These are phyloP conservation scores for Frieseomelitta varia DNA, from an alignment of 1,140 invertebrate species.

Conservation along the genomic window DNA sequence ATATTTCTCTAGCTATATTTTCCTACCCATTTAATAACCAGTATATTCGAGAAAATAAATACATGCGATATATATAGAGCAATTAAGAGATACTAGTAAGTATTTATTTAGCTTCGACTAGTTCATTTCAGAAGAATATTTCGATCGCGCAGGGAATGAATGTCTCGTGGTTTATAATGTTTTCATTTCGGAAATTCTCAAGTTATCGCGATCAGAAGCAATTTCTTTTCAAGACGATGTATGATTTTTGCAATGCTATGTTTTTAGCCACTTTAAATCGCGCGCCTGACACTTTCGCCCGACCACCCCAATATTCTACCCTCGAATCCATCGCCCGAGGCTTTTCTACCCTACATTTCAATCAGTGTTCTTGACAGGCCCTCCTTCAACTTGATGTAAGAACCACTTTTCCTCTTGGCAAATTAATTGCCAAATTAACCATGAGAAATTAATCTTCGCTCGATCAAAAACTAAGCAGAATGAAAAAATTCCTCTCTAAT, in stretches of 20 bases:
- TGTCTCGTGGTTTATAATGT: too few relatives aligned
- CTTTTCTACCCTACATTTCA: constrained; percentile 80
- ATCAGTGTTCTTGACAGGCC: constrained; percentile 77
- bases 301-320: constrained; percentile 64
- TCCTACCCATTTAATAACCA: too few relatives aligned
- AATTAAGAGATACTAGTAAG: too few relatives aligned
- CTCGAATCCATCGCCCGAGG: constrained; percentile 71
- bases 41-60: too few relatives aligned
- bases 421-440: constrained; percentile 79
- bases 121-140: too few relatives aligned
- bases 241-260: constrained; percentile 22
- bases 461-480: constrained; percentile 35
- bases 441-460: constrained; percentile 74
- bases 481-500: not conserved
- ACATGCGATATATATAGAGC: too few relatives aligned
- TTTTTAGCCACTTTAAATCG: constrained; percentile 73
- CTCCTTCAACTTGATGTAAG: constrained; percentile 58
- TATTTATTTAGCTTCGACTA: too few relatives aligned
- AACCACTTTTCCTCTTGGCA: constrained; percentile 67
- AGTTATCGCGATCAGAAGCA: not conserved
- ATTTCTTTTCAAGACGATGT: not conserved
- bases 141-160: not conserved
- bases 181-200: not conserved
- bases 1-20: too few relatives aligned
- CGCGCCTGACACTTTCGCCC: constrained; percentile 60